Evolutionary conservation across 2,113 vertebrate species (phyloP).

Genomic region (Laticauda colubrina): DNA sequence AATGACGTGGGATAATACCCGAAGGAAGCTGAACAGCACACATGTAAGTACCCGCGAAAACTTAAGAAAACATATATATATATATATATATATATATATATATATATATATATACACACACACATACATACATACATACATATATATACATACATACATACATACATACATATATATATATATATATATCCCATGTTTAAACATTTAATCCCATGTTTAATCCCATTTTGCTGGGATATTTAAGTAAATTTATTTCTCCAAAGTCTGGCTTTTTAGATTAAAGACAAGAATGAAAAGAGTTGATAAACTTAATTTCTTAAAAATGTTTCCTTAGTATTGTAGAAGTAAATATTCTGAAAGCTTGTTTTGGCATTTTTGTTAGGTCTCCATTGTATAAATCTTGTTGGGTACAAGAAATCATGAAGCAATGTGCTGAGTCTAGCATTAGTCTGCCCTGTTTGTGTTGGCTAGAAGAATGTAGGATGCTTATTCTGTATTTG

Average conservation of each 20-base stretch:
- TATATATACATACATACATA: no score
- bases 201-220: no score
- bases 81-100: no score
- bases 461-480: conserved; percentile 14
- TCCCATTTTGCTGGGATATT: not conserved
- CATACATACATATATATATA: no score
- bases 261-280: not conserved
- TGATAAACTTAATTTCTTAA: not conserved
- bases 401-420: not conserved
- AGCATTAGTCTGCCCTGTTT: not conserved
- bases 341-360: not conserved
- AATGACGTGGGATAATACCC: no score
- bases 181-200: no score
- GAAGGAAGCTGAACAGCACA: no score
- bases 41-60: no score
- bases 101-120: no score
- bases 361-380: not conserved
- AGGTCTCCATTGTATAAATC: not conserved
- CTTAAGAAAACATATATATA: no score
- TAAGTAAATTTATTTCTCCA: not conserved
- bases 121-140: no score
- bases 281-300: not conserved
- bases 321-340: not conserved
- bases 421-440: not conserved
- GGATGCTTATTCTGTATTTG: not conserved